Percentiles rank a stretch among this genome's conserved stretches.
Conservation (phyloP, 2,888 invertebrate species). For the Oxystoma pomonae region DNA sequence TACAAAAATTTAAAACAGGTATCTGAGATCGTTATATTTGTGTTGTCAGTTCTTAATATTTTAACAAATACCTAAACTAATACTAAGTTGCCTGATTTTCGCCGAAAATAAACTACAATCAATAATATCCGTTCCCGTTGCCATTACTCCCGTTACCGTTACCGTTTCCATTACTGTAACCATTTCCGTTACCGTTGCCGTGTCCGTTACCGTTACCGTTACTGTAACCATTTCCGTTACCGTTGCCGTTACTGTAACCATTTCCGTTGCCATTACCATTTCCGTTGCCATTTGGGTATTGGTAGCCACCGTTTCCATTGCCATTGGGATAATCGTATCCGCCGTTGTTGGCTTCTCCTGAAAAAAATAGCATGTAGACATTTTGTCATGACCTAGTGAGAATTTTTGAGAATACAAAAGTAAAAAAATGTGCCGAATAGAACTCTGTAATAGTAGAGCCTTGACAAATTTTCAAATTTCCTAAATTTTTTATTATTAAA, state of each 20-base stretch:
- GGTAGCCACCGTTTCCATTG: constrained; percentile 27
- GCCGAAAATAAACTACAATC: neutral
- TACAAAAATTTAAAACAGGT: too few species aligned
- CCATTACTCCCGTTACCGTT: constrained; percentile 26
- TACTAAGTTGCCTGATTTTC: neutral
- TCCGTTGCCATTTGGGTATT: constrained; percentile 13
- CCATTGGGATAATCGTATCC: constrained; percentile 27
- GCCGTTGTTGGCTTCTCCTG: constrained; percentile 25
- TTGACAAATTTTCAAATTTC: too few species aligned
- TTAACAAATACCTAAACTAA: neutral
- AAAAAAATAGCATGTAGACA: neutral
- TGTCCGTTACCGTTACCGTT: constrained; percentile 30
- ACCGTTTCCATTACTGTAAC: constrained; percentile 21
- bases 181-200: constrained; percentile 27
- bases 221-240: constrained; percentile 38
- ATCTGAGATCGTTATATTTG: too few species aligned
- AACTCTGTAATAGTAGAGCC: too few species aligned
- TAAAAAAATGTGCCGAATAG: too few species aligned
- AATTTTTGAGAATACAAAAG: too few species aligned
- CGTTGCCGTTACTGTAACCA: constrained; percentile 32
- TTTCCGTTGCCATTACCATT: constrained; percentile 21
- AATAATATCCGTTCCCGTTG: constrained; percentile 18
- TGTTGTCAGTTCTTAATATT: neutral
- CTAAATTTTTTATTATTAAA: too few species aligned
- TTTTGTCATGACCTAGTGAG: neutral